phyloP scores from a whole-genome alignment of 2,113 vertebrate species.

The Bostrychus sinensis region DNA sequence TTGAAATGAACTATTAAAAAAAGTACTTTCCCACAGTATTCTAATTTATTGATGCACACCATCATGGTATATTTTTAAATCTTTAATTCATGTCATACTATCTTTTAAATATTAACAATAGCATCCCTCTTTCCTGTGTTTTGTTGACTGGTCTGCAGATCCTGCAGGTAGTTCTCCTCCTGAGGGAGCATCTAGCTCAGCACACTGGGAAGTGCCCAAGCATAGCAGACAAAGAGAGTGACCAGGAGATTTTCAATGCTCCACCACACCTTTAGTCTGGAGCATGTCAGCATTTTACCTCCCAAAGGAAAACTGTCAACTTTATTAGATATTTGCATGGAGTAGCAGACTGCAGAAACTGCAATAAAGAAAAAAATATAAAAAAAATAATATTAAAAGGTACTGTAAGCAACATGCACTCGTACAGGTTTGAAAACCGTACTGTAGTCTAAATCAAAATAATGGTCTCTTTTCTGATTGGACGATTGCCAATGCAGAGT shows the following conservation, averaged over 20 bases:
- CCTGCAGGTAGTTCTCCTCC: conserved; percentile 2
- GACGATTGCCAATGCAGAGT: no score
- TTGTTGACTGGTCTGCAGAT: conserved; percentile 16
- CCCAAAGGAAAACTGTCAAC: conserved; percentile 19
- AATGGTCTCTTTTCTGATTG: no score
- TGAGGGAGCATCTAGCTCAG: conserved; percentile 24
- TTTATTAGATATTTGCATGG: conserved; percentile 20
- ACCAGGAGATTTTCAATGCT: conserved; percentile 39
- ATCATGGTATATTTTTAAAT: no score
- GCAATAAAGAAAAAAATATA: conserved; percentile 1
- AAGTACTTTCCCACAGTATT: no score
- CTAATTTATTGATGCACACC: no score
- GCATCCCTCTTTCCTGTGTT: not conserved
- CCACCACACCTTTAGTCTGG: conserved; percentile 15
- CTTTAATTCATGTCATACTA: not conserved
- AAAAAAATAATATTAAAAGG: no score
- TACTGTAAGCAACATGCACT: no score
- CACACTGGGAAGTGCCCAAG: conserved; percentile 31
- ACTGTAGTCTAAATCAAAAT: no score
- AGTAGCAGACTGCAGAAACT: conserved; percentile 8
- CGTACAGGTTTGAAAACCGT: no score
- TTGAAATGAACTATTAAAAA: no score
- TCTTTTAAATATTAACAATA: not conserved
- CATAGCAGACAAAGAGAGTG: conserved; percentile 29
- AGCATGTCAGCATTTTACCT: conserved; percentile 24